These are phyloP conservation scores for Stenodera caucasica DNA, from an alignment of 2,888 invertebrate species.

Conservation along the genomic window DNA sequence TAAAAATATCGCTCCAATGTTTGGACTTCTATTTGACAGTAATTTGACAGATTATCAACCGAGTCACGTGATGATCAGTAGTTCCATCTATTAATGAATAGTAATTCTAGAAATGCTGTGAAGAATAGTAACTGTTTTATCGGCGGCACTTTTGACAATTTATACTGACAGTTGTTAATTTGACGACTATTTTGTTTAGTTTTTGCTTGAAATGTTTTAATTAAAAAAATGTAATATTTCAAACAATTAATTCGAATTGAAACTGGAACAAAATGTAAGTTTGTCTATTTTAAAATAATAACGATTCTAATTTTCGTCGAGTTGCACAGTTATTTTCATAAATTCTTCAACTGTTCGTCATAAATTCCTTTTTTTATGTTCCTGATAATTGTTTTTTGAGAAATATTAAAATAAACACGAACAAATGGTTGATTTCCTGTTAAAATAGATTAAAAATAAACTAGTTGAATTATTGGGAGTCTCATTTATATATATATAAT, in stretches of 20 bases:
- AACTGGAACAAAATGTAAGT: no score
- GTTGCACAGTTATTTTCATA: no score
- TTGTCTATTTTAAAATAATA: no score
- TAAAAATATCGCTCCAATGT: neutral
- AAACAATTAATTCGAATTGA: neutral
- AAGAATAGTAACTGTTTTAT: no score
- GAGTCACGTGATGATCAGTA: neutral
- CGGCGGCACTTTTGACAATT: no score
- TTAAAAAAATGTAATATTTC: neutral
- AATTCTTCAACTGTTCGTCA: neutral
- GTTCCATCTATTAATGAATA: neutral
- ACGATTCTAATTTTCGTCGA: no score
- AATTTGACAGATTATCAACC: no score
- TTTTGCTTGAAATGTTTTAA: neutral
- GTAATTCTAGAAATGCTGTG: no score
- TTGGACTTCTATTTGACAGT: neutral
- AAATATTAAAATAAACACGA: neutral
- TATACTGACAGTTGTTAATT: no score
- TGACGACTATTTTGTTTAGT: neutral
- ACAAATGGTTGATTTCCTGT: constrained; percentile 8
- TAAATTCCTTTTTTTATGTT: neutral
- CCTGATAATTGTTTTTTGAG: neutral
- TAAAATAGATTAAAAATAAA: constrained; percentile 7
- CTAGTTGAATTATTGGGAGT: neutral
- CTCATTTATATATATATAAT: constrained; percentile 17